Evolutionary conservation across 2,888 invertebrate species (phyloP).

Genomic region (Melanchra persicariae): DNA sequence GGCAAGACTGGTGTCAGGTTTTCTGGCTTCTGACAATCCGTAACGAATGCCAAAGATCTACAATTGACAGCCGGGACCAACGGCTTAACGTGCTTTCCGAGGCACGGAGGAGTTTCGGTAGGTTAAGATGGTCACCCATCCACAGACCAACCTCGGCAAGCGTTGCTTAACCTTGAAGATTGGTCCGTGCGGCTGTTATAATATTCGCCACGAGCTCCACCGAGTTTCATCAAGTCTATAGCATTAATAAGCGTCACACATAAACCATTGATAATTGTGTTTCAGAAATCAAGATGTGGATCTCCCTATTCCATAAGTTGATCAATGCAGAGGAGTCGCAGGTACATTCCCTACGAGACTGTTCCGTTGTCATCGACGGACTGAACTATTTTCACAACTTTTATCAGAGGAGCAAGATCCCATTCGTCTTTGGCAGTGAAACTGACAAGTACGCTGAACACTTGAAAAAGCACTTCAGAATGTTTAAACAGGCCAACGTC

Average conservation of each 20-base stretch:
- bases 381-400: conserved; percentile 68
- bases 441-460: conserved; percentile 67
- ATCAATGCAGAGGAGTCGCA: conserved; percentile 2
- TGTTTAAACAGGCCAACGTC: conserved; percentile 71
- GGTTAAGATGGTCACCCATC: no score
- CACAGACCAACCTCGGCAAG: no score
- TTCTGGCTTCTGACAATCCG: no score
- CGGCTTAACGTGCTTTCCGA: no score
- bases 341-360: conserved; percentile 55
- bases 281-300: conserved; percentile 51
- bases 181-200: no score
- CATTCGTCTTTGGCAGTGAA: conserved; percentile 70
- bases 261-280: conserved; percentile 9
- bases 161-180: no score
- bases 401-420: conserved; percentile 62
- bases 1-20: no score
- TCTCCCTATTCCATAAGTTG: conserved; percentile 3
- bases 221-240: no score
- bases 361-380: conserved; percentile 73
- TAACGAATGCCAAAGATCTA: no score
- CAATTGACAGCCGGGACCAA: no score
- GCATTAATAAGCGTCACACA: neutral
- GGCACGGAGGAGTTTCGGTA: no score
- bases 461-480: conserved; percentile 63
- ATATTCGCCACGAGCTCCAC: no score